Base-by-base conservation (phyloP, 2,888 invertebrate genomes). In the Sesamia inferens region DNA sequence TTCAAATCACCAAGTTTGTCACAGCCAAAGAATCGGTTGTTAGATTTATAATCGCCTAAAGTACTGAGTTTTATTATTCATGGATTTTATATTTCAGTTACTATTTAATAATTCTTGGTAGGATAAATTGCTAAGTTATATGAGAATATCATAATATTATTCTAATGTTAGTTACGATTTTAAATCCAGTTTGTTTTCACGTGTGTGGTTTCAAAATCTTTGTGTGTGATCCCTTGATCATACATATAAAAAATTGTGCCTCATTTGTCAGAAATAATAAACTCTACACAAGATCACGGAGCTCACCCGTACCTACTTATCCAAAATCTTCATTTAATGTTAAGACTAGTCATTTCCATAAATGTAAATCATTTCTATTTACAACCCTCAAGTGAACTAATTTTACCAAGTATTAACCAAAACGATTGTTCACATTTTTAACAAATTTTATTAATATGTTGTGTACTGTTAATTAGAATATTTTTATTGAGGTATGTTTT, bases 401-500 rank as follows among this genome's bases (percentile, higher is more conserved):
- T 87, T 84, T 89, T 92, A 92, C 91, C 91, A 92, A 92, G 88
- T 92, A 94, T 92, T 95, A 94, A 95, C 96, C 95, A 96, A 96
- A 95, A 92, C 88, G 82, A 94, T 95, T 95, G 95, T 95, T 95
- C 93, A 93, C 91, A 90, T 91, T 91, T 85, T 95, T 94, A 94
- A 94, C 91, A 95, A 95, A 96, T 95, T 96, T 94, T 96, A 95
- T 95, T 91, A 92, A 92, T 93, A 92, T 88, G 95, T 95, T 95
- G 94, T 94, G 91, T 91, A 92, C 88, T 92, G 88, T 90, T 89
- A 85, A 83, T 91, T 93, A 92, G 89, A 90, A 92, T 94, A 92
- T 90, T 93, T 94, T 93, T 92, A 93, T 90, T 90, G 86, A 75
- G 91, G 92, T 92, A 92, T 93, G 91, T 93, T 93, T 89, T 90